A percentile compares a stretch with the other conserved stretches of the same genome.
phyloP scores from a whole-genome alignment of 2,113 vertebrate genomes.

The Xiphorhynchus elegans region DNA sequence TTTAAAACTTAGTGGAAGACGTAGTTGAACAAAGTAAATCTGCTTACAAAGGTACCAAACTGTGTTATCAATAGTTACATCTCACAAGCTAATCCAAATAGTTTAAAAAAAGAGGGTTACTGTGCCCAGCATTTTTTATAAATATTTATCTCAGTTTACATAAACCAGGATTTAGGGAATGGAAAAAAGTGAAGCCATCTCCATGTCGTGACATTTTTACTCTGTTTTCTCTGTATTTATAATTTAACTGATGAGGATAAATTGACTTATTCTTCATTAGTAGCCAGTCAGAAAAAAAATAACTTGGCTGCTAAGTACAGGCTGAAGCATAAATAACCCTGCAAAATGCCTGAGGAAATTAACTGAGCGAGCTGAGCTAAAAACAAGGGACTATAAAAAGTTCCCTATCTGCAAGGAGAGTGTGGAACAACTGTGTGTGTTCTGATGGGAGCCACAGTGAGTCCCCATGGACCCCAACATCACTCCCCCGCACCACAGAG shows the following conservation, averaged over 20 bases:
- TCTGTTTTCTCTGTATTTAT: slow-evolving; percentile 40
- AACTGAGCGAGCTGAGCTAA: not conserved
- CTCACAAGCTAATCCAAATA: slow-evolving; percentile 60
- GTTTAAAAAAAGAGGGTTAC: slow-evolving; percentile 58
- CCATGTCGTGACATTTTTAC: slow-evolving; percentile 48
- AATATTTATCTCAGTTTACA: slow-evolving; percentile 69
- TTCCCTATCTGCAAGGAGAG: not conserved
- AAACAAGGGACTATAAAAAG: not conserved
- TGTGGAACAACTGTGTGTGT: not conserved
- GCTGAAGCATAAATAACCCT: slow-evolving; percentile 22
- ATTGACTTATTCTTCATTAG: slow-evolving; percentile 41
- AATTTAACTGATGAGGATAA: slow-evolving; percentile 46
- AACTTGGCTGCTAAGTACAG: slow-evolving; percentile 26
- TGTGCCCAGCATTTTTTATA: slow-evolving; percentile 49
- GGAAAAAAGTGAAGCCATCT: slow-evolving; percentile 48
- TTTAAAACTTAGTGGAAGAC: slow-evolving; percentile 40
- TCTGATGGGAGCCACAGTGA: not conserved
- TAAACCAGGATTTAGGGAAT: slow-evolving; percentile 61
- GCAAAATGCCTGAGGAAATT: not conserved
- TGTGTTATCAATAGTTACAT: slow-evolving; percentile 59
- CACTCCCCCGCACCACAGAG: not conserved
- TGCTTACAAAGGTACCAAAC: slow-evolving; percentile 44
- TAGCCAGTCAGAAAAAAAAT: slow-evolving; percentile 20
- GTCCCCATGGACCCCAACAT: not conserved
- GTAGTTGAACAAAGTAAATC: slow-evolving; percentile 9